Evolutionary conservation across 92 coral and sea anemone species (phyloP).

Genomic region (Umimayanthus kanabou): DNA sequence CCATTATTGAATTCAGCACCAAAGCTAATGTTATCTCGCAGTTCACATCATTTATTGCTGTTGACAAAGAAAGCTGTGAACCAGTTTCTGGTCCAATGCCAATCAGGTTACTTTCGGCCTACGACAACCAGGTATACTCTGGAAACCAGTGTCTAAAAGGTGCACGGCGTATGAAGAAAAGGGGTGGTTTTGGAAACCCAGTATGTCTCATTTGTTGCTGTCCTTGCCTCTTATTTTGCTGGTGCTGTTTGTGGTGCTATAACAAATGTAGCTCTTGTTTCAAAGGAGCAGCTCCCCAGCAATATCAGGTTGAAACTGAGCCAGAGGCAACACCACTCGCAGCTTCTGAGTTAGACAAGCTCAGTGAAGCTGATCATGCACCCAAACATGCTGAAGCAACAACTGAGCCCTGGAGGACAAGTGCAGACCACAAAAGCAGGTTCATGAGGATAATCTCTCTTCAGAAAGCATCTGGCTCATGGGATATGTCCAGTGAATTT

Average conservation of each 20-base stretch:
- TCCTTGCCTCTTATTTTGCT: not conserved
- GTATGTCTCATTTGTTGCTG: not conserved
- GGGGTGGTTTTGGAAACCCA: not conserved
- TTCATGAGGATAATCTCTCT: slow-evolving; percentile 1
- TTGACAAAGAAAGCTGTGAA: slow-evolving; percentile 12
- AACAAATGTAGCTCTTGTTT: not conserved
- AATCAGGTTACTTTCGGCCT: not conserved
- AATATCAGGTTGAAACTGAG: not conserved
- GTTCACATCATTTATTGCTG: slow-evolving; percentile 12
- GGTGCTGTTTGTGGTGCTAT: not conserved
- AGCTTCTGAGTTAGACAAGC: not conserved
- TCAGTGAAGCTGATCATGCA: not conserved
- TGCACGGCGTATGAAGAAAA: not conserved
- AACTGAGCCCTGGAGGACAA: not conserved
- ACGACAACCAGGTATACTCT: no score
- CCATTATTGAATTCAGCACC: not conserved
- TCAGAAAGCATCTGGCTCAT: slow-evolving; percentile 13
- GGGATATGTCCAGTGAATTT: slow-evolving; percentile 4
- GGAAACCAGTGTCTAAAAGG: no score
- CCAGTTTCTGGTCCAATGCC: not conserved
- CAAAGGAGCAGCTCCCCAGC: not conserved
- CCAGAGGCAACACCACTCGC: not conserved
- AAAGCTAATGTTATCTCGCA: slow-evolving; percentile 7
- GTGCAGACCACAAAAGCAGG: not conserved
- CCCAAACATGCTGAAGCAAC: not conserved